Conservation (phyloP, 1,140 invertebrate species). For the Neuroterus valhalla region DNA sequence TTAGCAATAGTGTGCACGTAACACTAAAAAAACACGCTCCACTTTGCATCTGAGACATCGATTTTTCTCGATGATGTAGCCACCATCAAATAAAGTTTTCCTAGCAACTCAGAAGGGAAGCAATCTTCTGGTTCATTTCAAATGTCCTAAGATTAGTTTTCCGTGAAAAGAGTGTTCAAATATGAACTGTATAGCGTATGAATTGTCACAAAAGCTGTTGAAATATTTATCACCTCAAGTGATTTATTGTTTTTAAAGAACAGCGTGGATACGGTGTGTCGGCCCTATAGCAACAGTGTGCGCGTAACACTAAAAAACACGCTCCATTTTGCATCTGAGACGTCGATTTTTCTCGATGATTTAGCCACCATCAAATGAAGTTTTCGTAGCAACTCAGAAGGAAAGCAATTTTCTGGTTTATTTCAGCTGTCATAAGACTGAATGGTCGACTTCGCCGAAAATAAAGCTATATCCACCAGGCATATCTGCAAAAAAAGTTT, state of each 20-base stretch:
- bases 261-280: too few relatives aligned
- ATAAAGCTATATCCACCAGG: neutral
- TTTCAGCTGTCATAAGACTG: neutral
- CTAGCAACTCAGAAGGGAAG: too few relatives aligned
- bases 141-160: neutral
- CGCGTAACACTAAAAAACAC: neutral
- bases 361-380: neutral
- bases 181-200: too few relatives aligned
- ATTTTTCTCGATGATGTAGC: conserved; percentile 17
- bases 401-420: neutral
- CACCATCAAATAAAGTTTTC: neutral
- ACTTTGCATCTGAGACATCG: neutral
- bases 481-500: neutral
- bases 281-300: too few relatives aligned
- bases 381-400: neutral
- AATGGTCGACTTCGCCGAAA: neutral
- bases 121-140: neutral
- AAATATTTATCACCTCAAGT: too few relatives aligned
- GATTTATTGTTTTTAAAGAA: too few relatives aligned
- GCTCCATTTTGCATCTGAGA: neutral
- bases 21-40: neutral
- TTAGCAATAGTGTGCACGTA: too few relatives aligned
- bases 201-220: too few relatives aligned
- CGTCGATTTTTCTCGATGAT: conserved; percentile 13
- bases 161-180: too few relatives aligned